Evolutionary conservation across 2,888 invertebrate species (phyloP).

Genomic region (Argyresthia albistria): DNA sequence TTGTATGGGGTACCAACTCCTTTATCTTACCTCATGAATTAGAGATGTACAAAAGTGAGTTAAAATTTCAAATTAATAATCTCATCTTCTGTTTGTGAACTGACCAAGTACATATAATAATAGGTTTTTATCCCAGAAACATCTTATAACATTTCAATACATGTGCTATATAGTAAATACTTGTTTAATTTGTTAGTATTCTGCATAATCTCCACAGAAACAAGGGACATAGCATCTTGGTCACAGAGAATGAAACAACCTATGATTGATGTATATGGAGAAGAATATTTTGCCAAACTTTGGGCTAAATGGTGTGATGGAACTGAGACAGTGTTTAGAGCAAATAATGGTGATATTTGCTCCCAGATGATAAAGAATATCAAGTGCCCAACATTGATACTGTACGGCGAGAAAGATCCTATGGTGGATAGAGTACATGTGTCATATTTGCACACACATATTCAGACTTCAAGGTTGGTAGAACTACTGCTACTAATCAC

Average conservation of each 20-base stretch:
- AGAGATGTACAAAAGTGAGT: conserved; percentile 69
- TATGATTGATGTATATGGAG: conserved; percentile 81
- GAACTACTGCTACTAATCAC: not conserved
- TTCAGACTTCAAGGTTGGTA: conserved; percentile 76
- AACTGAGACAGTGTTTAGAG: conserved; percentile 66
- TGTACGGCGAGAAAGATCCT: conserved; percentile 89
- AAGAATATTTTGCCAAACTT: conserved; percentile 75
- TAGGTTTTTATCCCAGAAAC: no score
- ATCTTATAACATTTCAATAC: no score
- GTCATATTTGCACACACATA: conserved; percentile 77
- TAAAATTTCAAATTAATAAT: conserved; percentile 10
- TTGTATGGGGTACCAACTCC: conserved; percentile 66
- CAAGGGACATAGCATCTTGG: conserved; percentile 83
- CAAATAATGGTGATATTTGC: conserved; percentile 82
- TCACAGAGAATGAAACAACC: conserved; percentile 83
- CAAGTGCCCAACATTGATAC: conserved; percentile 81
- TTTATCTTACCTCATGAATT: conserved; percentile 77
- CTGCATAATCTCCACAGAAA: conserved; percentile 46
- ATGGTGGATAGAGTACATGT: conserved; percentile 83
- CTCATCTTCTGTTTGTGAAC: no score
- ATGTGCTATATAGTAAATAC: no score
- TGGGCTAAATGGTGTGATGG: conserved; percentile 84
- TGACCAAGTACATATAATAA: no score
- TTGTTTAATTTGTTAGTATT: not conserved
- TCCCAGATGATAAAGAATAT: conserved; percentile 74